Percentiles rank a stretch among this genome's conserved stretches.
phyloP scores from a whole-genome alignment of 2,888 invertebrate genomes.

The Ochropleura leucogaster region DNA sequence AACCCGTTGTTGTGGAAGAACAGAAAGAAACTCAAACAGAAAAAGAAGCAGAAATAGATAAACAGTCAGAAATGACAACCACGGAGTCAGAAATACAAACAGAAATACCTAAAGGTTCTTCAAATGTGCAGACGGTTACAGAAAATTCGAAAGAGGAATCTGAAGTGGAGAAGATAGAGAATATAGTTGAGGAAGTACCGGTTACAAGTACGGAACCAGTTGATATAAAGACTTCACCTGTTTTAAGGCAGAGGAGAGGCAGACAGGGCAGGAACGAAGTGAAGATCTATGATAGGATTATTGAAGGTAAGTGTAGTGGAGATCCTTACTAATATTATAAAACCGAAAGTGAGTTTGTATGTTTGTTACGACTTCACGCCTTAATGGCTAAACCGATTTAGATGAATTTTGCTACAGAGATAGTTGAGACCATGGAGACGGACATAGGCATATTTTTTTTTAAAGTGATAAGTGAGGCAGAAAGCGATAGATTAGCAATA shows the following conservation, averaged over 20 bases:
- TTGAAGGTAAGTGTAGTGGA: slow-evolving; percentile 79
- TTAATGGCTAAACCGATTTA: too few relatives aligned
- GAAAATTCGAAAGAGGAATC: slow-evolving; percentile 61
- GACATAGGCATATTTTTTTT: too few relatives aligned
- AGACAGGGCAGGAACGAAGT: slow-evolving; percentile 87
- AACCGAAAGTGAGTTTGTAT: too few relatives aligned
- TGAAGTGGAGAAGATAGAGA: slow-evolving; percentile 58
- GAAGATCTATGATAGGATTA: slow-evolving; percentile 88
- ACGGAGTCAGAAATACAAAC: slow-evolving; percentile 72
- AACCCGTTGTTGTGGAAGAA: slow-evolving; percentile 33
- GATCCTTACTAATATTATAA: too few relatives aligned
- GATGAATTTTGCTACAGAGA: too few relatives aligned
- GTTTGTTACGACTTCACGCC: too few relatives aligned
- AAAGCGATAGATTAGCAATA: too few relatives aligned
- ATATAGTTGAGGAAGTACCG: slow-evolving; percentile 70
- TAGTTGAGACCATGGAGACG: too few relatives aligned
- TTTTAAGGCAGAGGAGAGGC: slow-evolving; percentile 83
- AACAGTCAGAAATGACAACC: slow-evolving; percentile 49
- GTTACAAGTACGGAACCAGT: slow-evolving; percentile 76
- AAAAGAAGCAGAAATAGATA: slow-evolving; percentile 22
- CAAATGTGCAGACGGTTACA: slow-evolving; percentile 65
- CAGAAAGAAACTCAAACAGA: slow-evolving; percentile 18
- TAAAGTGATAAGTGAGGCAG: too few relatives aligned
- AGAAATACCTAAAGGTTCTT: slow-evolving; percentile 66
- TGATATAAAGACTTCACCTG: slow-evolving; percentile 85